Base-by-base conservation (phyloP, 1,140 invertebrate species). In the Portunus trituberculatus region DNA sequence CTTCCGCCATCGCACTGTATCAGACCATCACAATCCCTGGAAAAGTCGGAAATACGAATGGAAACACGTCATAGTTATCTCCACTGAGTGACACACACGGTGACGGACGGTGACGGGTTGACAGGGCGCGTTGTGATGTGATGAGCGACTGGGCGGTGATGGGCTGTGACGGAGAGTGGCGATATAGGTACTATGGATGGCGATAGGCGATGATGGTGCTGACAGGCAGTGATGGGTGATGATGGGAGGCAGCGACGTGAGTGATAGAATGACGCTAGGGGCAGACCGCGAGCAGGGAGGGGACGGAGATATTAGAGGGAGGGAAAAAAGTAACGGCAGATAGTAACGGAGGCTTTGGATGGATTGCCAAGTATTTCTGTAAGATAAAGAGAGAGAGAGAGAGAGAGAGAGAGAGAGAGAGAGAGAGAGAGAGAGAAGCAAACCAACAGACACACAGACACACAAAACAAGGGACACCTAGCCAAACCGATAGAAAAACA, bases 381-480 rank as follows among this genome's bases (percentile, higher is more conserved):
- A 28, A 3, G 32, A 86, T 28, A 28, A 86, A 88, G 86, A 32
- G 86, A 88, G 86, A 88, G 86, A 88, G 86, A 88, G 86, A 88
- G 86, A 59, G 52, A 59, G 52, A 59, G 52, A 59, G 16, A 20
- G 52, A 39, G 39, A 39, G 39, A 39, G 39, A 39, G 39, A 39
- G 39, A 39, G 39, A 39, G 39, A 39, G 39, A 39, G 39, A 39
- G 39, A 39, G 39, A 39, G 39, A 6, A 39, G 1, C 39, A 39
- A 39, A 39, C 39, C 1, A 39, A 39, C 39, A 39, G 39, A 1
- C 39, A 39, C 1, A 39, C 39, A 39, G 39, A 1, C 1, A 39
- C 1, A 39, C 39, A 39, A 6, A 39, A 1, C 39, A 39, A 39
- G 1, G 6, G 39, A 39, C 39, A 39, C 39, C 39, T 6, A 39